A percentile compares a stretch with the other conserved stretches of the same genome.
Evolutionary conservation across 2,888 invertebrate genomes (phyloP).

Genomic region (Coelopa pilipes): DNA sequence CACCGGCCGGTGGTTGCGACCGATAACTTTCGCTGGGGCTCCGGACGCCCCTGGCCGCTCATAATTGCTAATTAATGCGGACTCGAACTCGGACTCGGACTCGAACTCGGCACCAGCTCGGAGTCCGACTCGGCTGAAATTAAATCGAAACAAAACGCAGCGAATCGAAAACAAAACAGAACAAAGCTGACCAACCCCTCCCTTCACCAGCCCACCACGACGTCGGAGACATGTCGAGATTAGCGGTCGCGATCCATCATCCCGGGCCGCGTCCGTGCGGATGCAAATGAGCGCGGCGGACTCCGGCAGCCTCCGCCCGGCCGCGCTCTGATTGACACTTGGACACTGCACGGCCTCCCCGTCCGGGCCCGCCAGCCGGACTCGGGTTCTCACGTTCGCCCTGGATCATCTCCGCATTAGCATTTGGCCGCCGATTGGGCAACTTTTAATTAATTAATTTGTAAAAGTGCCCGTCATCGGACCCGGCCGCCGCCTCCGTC

Average conservation of each 20-base stretch:
- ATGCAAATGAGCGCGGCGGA: slow-evolving; percentile 29
- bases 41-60: background rate
- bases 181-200: too few species aligned
- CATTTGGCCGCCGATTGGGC: slow-evolving; percentile 21
- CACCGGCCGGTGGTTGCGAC: background rate
- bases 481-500: background rate
- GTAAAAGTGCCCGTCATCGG: slow-evolving; percentile 30
- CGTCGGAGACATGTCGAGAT: slow-evolving; percentile 10
- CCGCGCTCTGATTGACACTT: background rate
- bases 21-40: slow-evolving; percentile 26
- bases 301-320: too few species aligned
- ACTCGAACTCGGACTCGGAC: too few species aligned
- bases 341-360: background rate
- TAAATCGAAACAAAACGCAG: background rate
- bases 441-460: slow-evolving; percentile 32
- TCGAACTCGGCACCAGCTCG: background rate
- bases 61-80: slow-evolving; percentile 26
- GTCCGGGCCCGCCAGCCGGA: background rate
- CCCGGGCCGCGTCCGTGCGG: background rate
- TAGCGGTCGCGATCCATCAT: background rate
- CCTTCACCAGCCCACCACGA: too few species aligned
- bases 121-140: background rate
- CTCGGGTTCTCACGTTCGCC: slow-evolving; percentile 9
- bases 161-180: slow-evolving; percentile 9
- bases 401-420: slow-evolving; percentile 23